Evolutionary conservation across 2,888 invertebrate genomes (phyloP).

Genomic region (Netelia inedita): DNA sequence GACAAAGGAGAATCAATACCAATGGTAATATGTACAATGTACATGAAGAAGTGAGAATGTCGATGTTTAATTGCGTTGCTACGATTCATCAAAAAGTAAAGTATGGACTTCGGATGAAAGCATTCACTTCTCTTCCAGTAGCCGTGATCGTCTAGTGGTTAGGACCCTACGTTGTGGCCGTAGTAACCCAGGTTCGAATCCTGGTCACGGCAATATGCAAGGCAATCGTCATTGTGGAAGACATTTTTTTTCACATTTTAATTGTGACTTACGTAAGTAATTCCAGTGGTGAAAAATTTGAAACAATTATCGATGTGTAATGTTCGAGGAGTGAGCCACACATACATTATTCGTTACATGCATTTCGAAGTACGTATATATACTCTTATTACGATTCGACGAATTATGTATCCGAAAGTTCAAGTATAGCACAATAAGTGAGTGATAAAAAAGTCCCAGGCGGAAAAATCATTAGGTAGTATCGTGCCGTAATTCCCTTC

Average conservation of each 20-base stretch:
- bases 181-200: slow-evolving; percentile 85
- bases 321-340: no score
- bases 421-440: no score
- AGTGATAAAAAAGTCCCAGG: no score
- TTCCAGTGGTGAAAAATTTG: no score
- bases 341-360: no score
- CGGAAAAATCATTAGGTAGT: slow-evolving; percentile 28
- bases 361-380: no score
- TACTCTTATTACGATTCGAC: no score
- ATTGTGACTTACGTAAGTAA: neutral
- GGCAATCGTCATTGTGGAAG: slow-evolving; percentile 68
- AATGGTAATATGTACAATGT: neutral
- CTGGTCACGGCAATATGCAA: slow-evolving; percentile 84
- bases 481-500: slow-evolving; percentile 27
- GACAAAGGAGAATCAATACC: neutral
- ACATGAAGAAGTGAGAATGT: neutral
- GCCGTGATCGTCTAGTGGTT: slow-evolving; percentile 73
- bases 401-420: no score
- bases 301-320: no score
- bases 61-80: neutral
- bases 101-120: slow-evolving; percentile 22
- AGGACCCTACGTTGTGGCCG: slow-evolving; percentile 85
- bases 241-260: slow-evolving; percentile 59
- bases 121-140: slow-evolving; percentile 63
- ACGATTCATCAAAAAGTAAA: neutral